Evolutionary conservation across 2,113 vertebrate species (phyloP).

Genomic region (Tringa solitaria): DNA sequence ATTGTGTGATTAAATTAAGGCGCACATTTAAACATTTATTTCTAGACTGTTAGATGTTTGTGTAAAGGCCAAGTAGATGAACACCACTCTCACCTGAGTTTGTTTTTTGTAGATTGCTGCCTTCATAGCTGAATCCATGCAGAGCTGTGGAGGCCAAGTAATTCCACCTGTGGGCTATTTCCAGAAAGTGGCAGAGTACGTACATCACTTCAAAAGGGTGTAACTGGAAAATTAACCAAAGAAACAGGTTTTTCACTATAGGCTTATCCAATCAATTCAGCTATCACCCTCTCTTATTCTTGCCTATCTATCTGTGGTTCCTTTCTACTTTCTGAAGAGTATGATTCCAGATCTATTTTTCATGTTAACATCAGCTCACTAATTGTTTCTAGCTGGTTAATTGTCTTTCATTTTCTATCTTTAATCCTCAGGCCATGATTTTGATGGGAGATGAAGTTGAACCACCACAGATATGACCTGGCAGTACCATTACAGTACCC

Average conservation of each 20-base stretch:
- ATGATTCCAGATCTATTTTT: background rate
- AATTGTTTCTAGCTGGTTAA: background rate
- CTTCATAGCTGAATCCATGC: slow-evolving; percentile 97
- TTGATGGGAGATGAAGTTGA: background rate
- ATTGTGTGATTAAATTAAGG: background rate
- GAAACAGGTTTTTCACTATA: background rate
- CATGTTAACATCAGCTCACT: background rate
- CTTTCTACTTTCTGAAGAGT: background rate
- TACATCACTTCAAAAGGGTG: slow-evolving; percentile 59
- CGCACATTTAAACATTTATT: background rate
- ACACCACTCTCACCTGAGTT: slow-evolving; percentile 62
- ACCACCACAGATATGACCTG: background rate
- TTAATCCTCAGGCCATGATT: background rate
- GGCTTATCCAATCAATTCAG: background rate
- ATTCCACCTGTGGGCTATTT: slow-evolving; percentile 95
- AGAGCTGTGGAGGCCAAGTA: slow-evolving; percentile 97
- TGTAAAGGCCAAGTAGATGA: background rate
- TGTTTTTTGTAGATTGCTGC: slow-evolving; percentile 90
- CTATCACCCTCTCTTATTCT: background rate
- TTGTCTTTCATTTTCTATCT: background rate
- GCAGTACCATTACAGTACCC: background rate
- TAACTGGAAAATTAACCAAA: background rate
- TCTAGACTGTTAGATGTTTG: slow-evolving; percentile 29
- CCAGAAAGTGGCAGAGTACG: slow-evolving; percentile 97
- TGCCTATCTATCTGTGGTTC: background rate